These are phyloP conservation scores for Uropetala carovei DNA, from an alignment of 2,888 invertebrate genomes.

Conservation along the genomic window DNA sequence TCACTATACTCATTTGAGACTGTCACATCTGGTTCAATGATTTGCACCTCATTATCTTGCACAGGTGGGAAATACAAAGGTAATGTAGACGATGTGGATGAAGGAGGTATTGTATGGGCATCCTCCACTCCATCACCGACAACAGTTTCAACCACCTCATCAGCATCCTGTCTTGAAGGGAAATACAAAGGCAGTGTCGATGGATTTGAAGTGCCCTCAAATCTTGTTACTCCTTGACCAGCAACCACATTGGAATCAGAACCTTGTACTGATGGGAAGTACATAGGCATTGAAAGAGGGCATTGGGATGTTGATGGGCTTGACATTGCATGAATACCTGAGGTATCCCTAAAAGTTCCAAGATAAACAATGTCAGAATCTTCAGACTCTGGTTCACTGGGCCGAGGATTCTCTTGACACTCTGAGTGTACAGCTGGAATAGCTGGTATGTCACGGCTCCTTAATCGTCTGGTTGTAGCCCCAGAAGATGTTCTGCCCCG, in stretches of 20 bases:
- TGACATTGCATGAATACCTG: background rate
- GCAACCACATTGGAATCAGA: no score
- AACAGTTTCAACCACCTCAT: background rate
- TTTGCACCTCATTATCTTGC: slow-evolving; percentile 35
- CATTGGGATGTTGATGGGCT: background rate
- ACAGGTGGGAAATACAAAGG: slow-evolving; percentile 35
- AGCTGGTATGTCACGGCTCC: slow-evolving; percentile 48
- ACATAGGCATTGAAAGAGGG: background rate
- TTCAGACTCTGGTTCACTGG: slow-evolving; percentile 44
- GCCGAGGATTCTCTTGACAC: slow-evolving; percentile 9
- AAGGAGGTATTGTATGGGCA: background rate
- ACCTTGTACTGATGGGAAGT: slow-evolving; percentile 22
- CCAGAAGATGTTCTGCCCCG: background rate
- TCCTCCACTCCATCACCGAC: background rate
- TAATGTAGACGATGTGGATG: background rate
- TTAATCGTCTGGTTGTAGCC: background rate
- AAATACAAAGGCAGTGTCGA: background rate
- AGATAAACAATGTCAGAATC: slow-evolving; percentile 53
- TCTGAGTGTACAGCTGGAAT: slow-evolving; percentile 5
- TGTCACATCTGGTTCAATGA: slow-evolving; percentile 17
- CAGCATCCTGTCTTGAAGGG: background rate
- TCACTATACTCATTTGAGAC: slow-evolving; percentile 1
- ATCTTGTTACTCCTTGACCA: background rate
- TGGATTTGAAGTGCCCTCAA: background rate
- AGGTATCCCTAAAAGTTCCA: slow-evolving; percentile 46